Conservation (phyloP, 1,140 invertebrate genomes). For the Uloborus diversus region DNA sequence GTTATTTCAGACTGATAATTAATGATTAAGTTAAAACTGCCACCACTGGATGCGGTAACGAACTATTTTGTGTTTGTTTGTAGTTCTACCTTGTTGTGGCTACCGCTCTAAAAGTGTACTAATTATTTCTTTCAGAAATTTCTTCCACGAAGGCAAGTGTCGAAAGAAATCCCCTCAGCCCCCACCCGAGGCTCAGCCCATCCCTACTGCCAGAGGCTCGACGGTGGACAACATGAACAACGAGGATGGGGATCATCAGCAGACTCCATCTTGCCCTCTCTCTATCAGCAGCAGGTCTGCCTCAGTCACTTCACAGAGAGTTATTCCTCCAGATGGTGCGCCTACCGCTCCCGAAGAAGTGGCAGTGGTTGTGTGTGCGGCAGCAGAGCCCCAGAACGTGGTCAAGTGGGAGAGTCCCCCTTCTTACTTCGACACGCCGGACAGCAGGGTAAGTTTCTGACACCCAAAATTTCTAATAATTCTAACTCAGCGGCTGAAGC, state of each 20-base stretch:
- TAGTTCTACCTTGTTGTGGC: not conserved
- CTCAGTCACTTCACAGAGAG: not conserved
- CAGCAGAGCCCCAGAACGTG: not conserved
- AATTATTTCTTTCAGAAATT: constrained; percentile 23
- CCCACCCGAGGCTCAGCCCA: constrained; percentile 31
- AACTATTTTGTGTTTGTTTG: no score
- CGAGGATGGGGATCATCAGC: not conserved
- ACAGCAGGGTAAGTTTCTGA: constrained; percentile 38
- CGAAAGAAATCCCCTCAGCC: constrained; percentile 22
- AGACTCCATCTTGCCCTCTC: not conserved
- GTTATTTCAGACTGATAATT: no score
- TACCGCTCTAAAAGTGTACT: not conserved
- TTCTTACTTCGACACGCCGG: constrained; percentile 3
- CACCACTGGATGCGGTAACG: no score
- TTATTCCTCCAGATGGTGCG: not conserved
- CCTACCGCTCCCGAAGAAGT: constrained; percentile 4
- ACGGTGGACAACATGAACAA: constrained; percentile 38
- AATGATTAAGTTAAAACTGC: no score
- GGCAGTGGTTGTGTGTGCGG: not conserved
- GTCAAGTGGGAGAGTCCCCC: constrained; percentile 33
- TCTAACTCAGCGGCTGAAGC: no score
- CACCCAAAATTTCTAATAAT: no score
- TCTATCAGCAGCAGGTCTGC: not conserved
- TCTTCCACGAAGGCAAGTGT: constrained; percentile 43
- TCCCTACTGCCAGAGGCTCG: constrained; percentile 3